Base-by-base conservation (phyloP, 1,140 invertebrate species). In the Polyergus mexicanus region DNA sequence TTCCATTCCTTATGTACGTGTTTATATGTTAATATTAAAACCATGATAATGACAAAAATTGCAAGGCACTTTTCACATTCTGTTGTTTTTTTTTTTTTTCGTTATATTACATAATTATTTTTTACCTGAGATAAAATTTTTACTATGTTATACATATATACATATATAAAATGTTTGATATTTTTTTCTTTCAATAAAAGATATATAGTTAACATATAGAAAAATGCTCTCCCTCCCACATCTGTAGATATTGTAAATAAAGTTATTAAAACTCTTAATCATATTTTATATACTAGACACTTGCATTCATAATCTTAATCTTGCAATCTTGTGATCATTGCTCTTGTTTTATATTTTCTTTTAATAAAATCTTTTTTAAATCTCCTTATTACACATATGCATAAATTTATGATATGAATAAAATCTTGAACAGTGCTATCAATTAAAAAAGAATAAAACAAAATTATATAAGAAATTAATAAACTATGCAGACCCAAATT, bases 1-100 rank as follows among this genome's bases (percentile, higher is more conserved):
- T 75, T 66, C 1, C 1, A 78, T 54, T 19, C 51, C 28, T 51
- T 69, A 68, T 68, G 10, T 22, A 32, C 22, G 22, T 38, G 51
- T 68, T 69, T 2, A 38, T 71, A 47, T 69, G 63, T 78, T 85
- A 51, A 78, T 88, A 72, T 38, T 47, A 76, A 47, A 58, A 76
- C 32, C 81, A 76, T 32, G 51, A 47, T 85, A 81, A 54, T 86
- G 22, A 62, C 68, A 85, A 86, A 87, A 86, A 86, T 88, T 91
- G 84, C 86, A 93, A 93, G 92, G 92, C 92, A 93, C 92, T 92
- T 90, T 87, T 86, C 32, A 84, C 32, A 54, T 68, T 84, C 44
- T 83, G 47, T 69, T n/a, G n/a, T n/a, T n/a, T n/a, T 54, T 84
- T 28, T 32, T 6, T 75, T 41, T 6, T 75, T 22, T 84, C 19